These are phyloP conservation scores for Adelosebastes latens DNA, from an alignment of 2,797 vertebrate genomes.

Conservation along the genomic window DNA sequence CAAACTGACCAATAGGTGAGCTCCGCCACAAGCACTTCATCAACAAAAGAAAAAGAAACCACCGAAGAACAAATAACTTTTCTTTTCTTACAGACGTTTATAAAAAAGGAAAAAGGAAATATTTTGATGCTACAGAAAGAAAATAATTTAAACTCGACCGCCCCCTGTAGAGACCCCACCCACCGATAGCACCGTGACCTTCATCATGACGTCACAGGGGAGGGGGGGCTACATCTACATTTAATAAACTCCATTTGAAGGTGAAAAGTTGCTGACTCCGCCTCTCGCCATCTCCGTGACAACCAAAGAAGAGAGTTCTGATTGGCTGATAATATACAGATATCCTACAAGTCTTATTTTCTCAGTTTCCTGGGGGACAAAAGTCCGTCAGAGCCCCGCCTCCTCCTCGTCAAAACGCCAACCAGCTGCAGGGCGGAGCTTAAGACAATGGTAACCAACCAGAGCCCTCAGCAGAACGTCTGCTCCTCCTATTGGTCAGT, in stretches of 20 bases:
- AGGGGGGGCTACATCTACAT: conserved; percentile 8
- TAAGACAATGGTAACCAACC: neutral
- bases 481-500: conserved; percentile 80
- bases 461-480: conserved; percentile 37
- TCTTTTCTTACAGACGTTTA: conserved; percentile 63
- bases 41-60: conserved; percentile 12
- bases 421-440: neutral
- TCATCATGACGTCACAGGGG: too few relatives aligned
- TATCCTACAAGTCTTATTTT: conserved; percentile 65
- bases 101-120: conserved; percentile 50
- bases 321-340: conserved; percentile 65
- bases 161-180: neutral
- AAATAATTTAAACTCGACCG: conserved; percentile 58
- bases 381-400: neutral
- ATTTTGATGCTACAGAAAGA: conserved; percentile 54
- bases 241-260: conserved; percentile 21
- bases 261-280: conserved; percentile 1
- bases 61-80: conserved; percentile 33
- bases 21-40: neutral
- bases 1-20: conserved; percentile 15
- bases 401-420: neutral
- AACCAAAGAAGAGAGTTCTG: conserved; percentile 32
- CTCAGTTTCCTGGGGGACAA: neutral
- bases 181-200: neutral
- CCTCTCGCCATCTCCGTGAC: conserved; percentile 43